Base-by-base conservation (phyloP, 2,797 vertebrate species). In the Tadarida brasiliensis region DNA sequence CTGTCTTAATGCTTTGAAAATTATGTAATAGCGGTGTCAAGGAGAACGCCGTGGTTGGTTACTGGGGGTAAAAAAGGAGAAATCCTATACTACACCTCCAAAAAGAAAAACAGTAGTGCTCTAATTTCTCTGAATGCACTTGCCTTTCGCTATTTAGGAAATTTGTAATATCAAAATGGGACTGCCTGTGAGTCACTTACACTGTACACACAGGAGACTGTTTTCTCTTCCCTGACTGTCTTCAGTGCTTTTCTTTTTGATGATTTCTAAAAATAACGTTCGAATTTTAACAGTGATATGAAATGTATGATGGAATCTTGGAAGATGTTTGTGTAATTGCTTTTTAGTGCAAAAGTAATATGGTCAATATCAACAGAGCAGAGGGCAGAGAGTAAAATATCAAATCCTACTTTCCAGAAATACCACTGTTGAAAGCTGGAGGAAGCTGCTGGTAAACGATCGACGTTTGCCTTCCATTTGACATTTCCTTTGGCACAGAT, bases 1-100 rank as follows among this genome's bases (percentile, higher is more conserved):
- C 96, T 97, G 93, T 97, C 80, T 90, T 11, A 94, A 12, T 80
- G 49, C 97, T 94, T 97, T 98, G 81, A 97, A 97, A 97, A 97
- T 96, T 93, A 95, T 84, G 88, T 95, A 33, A 94, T 91, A 94
- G 54, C 35, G 22, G 73, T 6, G 54, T 96, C 67, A 61, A 57
- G 97, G 92, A 57, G 47, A 47, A 81, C 77, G 7, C 17, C 5
- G 4, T 5, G 33, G 59, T 54, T 82, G 73, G 33, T 57, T 93
- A 83, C 26, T n/a, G 33, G 14, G 11, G 35, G 12, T 59, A n/a
- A 89, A 77, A 65, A 56, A 44, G n/a, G n/a, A 87, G 65, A 89
- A 49, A 49, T 7, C 30, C 3, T 7, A 17, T 68, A 10, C 35
- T 11, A 3, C 2, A 17, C 39, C 4, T 28, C 63, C 15, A 28